These are phyloP conservation scores for Protobothrops mucrosquamatus DNA, from an alignment of 2,113 vertebrate genomes.

Conservation along the genomic window DNA sequence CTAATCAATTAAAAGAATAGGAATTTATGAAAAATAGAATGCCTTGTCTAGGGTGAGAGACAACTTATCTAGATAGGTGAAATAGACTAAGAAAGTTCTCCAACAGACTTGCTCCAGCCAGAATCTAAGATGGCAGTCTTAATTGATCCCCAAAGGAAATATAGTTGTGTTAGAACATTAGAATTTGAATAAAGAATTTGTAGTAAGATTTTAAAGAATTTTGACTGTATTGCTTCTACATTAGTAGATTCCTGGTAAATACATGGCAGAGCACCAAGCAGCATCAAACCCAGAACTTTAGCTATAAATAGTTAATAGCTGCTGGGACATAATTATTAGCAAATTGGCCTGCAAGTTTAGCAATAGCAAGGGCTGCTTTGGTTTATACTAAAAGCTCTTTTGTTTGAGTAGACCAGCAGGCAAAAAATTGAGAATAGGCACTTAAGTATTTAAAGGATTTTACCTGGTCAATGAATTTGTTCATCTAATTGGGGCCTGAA, in stretches of 20 bases:
- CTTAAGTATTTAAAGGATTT: neutral
- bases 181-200: neutral
- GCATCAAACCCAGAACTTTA: neutral
- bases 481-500: neutral
- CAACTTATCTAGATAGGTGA: neutral
- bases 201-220: neutral
- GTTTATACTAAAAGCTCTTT: neutral
- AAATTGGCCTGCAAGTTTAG: neutral
- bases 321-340: neutral
- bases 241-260: neutral
- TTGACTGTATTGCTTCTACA: neutral
- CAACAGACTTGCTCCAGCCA: neutral
- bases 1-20: neutral
- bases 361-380: neutral
- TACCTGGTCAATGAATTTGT: neutral
- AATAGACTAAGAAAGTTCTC: neutral
- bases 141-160: neutral
- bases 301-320: neutral
- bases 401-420: neutral
- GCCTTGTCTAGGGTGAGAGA: neutral
- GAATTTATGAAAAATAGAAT: neutral
- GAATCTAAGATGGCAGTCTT: neutral
- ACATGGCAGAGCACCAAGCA: neutral
- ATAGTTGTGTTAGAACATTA: neutral
- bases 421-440: neutral